Evolutionary conservation across 1,140 invertebrate genomes (phyloP), one percentile per base, ranked within the genome.

Genomic region (Drosophila ercepeae): DNA sequence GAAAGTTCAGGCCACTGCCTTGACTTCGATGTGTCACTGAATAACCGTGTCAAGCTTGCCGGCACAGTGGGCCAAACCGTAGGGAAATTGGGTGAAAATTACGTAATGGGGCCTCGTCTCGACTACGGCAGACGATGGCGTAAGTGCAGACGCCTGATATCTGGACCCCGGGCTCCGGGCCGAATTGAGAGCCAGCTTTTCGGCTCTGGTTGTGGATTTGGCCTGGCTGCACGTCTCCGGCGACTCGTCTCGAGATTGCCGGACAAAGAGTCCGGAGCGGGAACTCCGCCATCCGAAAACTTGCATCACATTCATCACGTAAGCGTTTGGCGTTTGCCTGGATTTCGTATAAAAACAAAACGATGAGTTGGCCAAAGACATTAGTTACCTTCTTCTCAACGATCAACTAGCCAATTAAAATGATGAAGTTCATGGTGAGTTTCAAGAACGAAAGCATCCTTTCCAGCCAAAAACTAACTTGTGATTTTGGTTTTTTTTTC

Each of bases 381-480:
- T 84, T 84, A 84, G 81, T 84, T 84, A 74, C 19, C 54, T 75
- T 34, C 54, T 75, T 27, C 59, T 46, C 42, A 9, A 0, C 45
- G 58, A 45, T 58, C 71, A 86, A 76, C 76, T 76, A 73, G 81
- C 65, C 69, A 76, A 79, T 14, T 53, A 70, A 59, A 74, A 84
- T 84, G 81, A 81, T 84, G 81, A 84, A 84, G 82, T 84, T 65
- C 68, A 81, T 84, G 82, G 81, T 84, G 64, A 84, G 81, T 81
- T 36, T 21, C 11, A 2, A 11, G 16, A 23, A 32, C 18, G 4
- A 45, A 14, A 29, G 45, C 49, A 61, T 49, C 6, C 19, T 4
- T 21, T 13, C 21, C 13, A 1, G 19, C 16, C 3, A 27, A 34
- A 18, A 9, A 45, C 39, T 61, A 16, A 76, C 45, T 48, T 6